phyloP scores from a whole-genome alignment of 2,113 vertebrate genomes.

The Pelvicachromis taeniatus region DNA sequence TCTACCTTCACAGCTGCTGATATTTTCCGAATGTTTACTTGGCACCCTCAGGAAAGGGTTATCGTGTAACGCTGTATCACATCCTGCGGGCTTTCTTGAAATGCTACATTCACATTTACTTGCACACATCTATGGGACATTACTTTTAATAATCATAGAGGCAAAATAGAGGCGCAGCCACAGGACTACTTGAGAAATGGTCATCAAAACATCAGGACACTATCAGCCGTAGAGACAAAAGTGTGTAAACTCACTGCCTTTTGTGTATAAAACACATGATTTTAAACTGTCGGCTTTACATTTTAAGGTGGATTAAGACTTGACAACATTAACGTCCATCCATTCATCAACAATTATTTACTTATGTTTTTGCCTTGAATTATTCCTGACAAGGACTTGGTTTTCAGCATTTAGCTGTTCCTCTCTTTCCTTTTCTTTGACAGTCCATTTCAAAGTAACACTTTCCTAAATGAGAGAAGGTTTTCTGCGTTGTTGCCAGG shows the following conservation, averaged over 20 bases:
- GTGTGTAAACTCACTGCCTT: too few relatives aligned
- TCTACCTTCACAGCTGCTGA: neutral
- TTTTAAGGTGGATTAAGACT: neutral
- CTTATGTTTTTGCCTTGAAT: neutral
- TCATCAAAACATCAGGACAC: neutral
- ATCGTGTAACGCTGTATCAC: neutral
- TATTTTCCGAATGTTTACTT: neutral
- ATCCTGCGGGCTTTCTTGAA: neutral
- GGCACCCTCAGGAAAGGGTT: neutral
- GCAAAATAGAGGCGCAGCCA: neutral
- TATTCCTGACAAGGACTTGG: neutral
- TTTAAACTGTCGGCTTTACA: neutral
- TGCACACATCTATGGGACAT: neutral
- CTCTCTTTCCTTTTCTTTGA: neutral
- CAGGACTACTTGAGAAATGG: neutral
- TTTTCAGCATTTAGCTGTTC: neutral
- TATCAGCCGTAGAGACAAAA: neutral
- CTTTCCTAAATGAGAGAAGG: neutral
- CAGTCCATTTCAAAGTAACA: neutral
- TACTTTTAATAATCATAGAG: neutral
- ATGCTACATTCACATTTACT: neutral
- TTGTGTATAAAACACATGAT: neutral
- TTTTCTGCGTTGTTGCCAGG: neutral
- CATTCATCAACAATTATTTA: neutral
- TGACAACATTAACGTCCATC: too few relatives aligned